Evolutionary conservation across 2,797 vertebrate species (phyloP).

Genomic region (Galagoides demidoff): DNA sequence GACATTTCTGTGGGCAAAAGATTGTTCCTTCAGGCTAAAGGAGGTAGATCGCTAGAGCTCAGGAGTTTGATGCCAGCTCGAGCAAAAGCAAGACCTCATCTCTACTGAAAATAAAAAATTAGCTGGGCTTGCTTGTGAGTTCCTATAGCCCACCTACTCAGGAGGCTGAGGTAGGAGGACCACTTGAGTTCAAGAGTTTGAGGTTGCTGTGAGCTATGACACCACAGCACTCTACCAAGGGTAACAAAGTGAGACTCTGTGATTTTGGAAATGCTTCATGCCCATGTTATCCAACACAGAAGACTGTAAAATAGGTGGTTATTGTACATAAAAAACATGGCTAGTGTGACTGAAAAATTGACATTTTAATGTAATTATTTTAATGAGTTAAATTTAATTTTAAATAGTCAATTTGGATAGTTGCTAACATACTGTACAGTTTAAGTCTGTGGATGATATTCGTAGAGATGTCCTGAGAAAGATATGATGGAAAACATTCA

Average conservation of each 20-base stretch:
- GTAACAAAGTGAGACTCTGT: too few species aligned
- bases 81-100: too few species aligned
- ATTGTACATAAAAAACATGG: neutral
- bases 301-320: neutral
- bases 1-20: neutral
- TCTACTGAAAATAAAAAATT: too few species aligned
- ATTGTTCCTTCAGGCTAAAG: neutral
- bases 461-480: neutral
- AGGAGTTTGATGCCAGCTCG: too few species aligned
- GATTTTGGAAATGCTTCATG: neutral
- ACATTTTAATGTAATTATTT: conserved; percentile 3
- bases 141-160: too few species aligned
- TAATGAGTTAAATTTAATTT: neutral
- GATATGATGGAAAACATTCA: neutral
- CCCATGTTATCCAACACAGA: neutral
- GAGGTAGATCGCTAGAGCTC: too few species aligned
- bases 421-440: neutral
- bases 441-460: neutral
- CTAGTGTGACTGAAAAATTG: neutral
- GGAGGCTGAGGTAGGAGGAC: too few species aligned
- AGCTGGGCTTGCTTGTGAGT: too few species aligned
- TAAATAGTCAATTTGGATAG: neutral
- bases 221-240: too few species aligned
- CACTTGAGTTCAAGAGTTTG: too few species aligned
- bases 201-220: too few species aligned